Evolutionary conservation across 2,113 vertebrate species (phyloP), one percentile per base, ranked within the genome.

Genomic region (Cariama cristata): DNA sequence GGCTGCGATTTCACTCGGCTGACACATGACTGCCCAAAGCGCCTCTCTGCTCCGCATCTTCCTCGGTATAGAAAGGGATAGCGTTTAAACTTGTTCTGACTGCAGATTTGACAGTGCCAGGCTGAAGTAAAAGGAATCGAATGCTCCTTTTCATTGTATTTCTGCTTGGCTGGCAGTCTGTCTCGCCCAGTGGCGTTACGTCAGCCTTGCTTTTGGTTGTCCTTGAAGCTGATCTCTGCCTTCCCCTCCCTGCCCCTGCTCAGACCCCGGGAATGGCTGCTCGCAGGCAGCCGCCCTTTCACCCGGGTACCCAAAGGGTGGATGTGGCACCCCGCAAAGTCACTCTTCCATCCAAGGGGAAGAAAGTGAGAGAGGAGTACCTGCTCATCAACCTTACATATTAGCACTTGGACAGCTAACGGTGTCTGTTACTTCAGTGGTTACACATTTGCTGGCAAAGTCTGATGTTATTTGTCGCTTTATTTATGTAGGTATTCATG

Each of bases 261-360:
- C 33, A 10, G n/a, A 14, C 23, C 12, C 11, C 1, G 3, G 64
- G 7, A 14, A 11, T 1, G 21, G 55, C 62, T 23, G 32, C 17
- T 59, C 7, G 3, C 47, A 27, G 50, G 59, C 58, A 3, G 4
- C 33, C 1, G 1, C n/a, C 13, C 1, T 42, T 19, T 14, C 5
- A 8, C 42, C 27, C 1, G 1, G 27, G 9, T 14, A 11, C 42
- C 17, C 20, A 4, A 12, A 7, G 13, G 12, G 26, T 32, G 44
- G 17, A 27, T 16, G 15, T 17, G 44, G 35, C 28, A 45, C 23
- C 40, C 59, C 24, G 8, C 30, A 38, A 23, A 60, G 33, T 19
- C 53, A 12, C 47, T 6, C 14, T 32, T 32, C 12, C 50, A n/a
- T 38, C 38, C 33, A 21, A 24, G n/a, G 58, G 45, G 56, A 28